These are phyloP conservation scores for Apamea monoglypha DNA, from an alignment of 2,888 invertebrate genomes.

Conservation along the genomic window DNA sequence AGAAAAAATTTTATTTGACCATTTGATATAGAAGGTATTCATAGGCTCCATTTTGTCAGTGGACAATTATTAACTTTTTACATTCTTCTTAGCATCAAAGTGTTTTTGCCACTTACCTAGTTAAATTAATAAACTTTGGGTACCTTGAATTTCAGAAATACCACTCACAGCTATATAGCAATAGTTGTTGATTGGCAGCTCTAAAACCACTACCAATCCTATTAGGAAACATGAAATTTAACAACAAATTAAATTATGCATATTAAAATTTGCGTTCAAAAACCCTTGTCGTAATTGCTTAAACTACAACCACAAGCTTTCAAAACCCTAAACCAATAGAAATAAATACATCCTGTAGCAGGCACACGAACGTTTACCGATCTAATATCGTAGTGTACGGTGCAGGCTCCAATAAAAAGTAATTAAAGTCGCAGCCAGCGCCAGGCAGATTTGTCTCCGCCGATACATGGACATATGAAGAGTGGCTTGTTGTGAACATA, in stretches of 20 bases:
- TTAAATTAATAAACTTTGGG: neutral
- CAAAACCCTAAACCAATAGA: slow-evolving; percentile 9
- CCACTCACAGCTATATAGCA: neutral
- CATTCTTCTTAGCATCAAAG: neutral
- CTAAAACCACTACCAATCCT: neutral
- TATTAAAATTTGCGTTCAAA: neutral
- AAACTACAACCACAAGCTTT: neutral
- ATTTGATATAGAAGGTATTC: neutral
- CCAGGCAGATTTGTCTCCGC: slow-evolving; percentile 75
- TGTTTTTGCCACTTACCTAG: neutral
- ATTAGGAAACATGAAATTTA: neutral
- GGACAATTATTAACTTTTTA: neutral
- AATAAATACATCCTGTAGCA: slow-evolving; percentile 15
- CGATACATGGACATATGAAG: slow-evolving; percentile 63
- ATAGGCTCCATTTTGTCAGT: neutral
- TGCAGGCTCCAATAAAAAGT: slow-evolving; percentile 78
- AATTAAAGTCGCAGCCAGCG: slow-evolving; percentile 79
- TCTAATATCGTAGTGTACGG: slow-evolving; percentile 70
- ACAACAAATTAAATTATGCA: neutral
- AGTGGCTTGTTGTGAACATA: neutral
- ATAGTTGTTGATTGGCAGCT: neutral
- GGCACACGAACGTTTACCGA: slow-evolving; percentile 43
- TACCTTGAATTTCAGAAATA: neutral
- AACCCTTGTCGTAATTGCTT: neutral
- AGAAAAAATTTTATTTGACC: too few relatives aligned